Evolutionary conservation across 2,888 invertebrate species (phyloP).

Genomic region (Caenorhabditis sp.): DNA sequence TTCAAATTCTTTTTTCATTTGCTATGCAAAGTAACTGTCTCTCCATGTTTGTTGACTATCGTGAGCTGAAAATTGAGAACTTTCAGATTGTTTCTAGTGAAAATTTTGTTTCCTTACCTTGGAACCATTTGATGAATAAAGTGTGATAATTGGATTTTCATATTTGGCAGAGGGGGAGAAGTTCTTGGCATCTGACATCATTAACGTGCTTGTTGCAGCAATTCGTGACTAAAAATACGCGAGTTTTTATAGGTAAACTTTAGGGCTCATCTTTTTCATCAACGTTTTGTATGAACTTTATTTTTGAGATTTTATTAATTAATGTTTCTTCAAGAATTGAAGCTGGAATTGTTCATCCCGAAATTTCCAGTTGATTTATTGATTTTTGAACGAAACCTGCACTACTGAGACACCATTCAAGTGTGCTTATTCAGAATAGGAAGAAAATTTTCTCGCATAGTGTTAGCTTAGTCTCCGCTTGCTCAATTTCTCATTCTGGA

Average conservation of each 20-base stretch:
- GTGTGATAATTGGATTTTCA: slow-evolving; percentile 29
- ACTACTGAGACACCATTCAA: too few species aligned
- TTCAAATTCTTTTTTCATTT: slow-evolving; percentile 3
- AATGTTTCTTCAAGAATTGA: too few species aligned
- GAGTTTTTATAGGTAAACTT: not conserved
- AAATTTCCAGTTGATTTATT: too few species aligned
- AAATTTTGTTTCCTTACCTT: slow-evolving; percentile 10
- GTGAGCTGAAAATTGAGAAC: slow-evolving; percentile 8
- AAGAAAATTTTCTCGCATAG: too few species aligned
- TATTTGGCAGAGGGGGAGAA: slow-evolving; percentile 21
- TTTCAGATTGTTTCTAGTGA: not conserved
- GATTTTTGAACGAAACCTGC: too few species aligned
- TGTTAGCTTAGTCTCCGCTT: too few species aligned
- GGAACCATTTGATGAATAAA: slow-evolving; percentile 20
- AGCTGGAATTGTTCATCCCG: too few species aligned
- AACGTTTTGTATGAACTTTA: too few species aligned
- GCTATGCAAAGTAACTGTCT: slow-evolving; percentile 25
- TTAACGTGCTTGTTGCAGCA: slow-evolving; percentile 10
- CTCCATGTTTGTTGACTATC: slow-evolving; percentile 28
- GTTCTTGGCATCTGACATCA: slow-evolving; percentile 29
- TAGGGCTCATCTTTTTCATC: not conserved
- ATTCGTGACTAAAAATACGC: slow-evolving; percentile 5
- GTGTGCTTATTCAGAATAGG: too few species aligned
- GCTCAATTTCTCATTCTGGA: too few species aligned
- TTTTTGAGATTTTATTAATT: too few species aligned